Evolutionary conservation across 1,140 invertebrate genomes (phyloP), one percentile per base, ranked within the genome.

Genomic region (Campoletis sonorensis): DNA sequence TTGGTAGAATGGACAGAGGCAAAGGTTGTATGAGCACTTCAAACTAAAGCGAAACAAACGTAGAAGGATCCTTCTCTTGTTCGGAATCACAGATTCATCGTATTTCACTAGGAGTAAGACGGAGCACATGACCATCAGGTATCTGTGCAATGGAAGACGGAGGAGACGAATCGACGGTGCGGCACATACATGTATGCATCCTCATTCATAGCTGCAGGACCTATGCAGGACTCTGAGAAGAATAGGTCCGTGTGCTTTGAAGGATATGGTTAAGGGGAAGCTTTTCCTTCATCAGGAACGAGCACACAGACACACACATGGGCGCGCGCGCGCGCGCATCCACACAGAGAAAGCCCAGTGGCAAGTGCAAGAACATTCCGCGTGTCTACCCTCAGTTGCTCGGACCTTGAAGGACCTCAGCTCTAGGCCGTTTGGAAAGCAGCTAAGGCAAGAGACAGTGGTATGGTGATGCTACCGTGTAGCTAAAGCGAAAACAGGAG

Each of bases 321-420:
- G n/a, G 18, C 30, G 78, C 77, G 82, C 78, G 30, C 78, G 54
- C 68, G 75, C 61, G 79, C 33, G 70, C 75, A 64, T 72, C 64
- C 21, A 21, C 58, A 81, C 83, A 82, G 79, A 80, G 81, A 81
- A 76, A 83, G 80, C 83, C 84, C 85, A 85, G 84, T 88, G 40
- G 83, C 87, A 88, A 89, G 87, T 86, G 88, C 86, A 90, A 89
- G 89, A 90, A 90, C 89, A 88, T 88, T 86, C 64, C 73, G 81
- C 61, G 30, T 61, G 76, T 85, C 83, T 87, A 84, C 85, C 87
- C 86, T 88, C 81, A 30, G 16, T 54, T 73, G 61, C 76, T 84
- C 80, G 89, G 85, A 88, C 88, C 87, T 89, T 89, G 86, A 87
- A 90, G 88, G 88, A 89, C 87, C 84, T 85, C 81, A 85, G 45